Evolutionary conservation across 1,140 invertebrate genomes (phyloP).

Genomic region (Bombus fervidus): DNA sequence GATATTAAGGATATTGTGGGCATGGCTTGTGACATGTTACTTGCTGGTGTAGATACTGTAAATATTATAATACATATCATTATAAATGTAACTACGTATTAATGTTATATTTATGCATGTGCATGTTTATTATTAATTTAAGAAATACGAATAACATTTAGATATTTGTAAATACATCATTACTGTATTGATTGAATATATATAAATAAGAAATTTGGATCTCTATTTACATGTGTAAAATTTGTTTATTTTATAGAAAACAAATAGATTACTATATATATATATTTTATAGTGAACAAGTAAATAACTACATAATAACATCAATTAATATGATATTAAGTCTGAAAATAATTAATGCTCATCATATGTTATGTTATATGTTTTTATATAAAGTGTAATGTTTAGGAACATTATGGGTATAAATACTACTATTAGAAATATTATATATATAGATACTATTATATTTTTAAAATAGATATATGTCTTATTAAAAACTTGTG

Average conservation of each 20-base stretch:
- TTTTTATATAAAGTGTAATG: neutral
- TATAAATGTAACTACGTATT: neutral
- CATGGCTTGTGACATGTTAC: constrained; percentile 91
- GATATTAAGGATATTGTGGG: constrained; percentile 91
- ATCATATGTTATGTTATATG: neutral
- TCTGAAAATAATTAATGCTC: too few relatives aligned
- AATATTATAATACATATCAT: constrained; percentile 60
- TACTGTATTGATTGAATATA: neutral
- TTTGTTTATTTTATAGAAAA: too few relatives aligned
- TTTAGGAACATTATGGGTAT: too few relatives aligned
- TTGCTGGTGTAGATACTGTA: constrained; percentile 94
- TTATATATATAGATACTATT: too few relatives aligned
- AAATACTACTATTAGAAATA: too few relatives aligned
- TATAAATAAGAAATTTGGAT: neutral
- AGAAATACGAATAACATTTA: neutral
- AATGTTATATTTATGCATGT: neutral
- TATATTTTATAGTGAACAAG: too few relatives aligned
- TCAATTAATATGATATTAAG: too few relatives aligned
- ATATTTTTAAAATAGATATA: too few relatives aligned
- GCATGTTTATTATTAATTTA: neutral
- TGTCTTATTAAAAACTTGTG: too few relatives aligned
- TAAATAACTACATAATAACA: too few relatives aligned
- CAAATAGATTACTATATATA: too few relatives aligned
- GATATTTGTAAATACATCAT: neutral
- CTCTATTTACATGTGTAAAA: too few relatives aligned